These are phyloP conservation scores for Pollenia labialis DNA, from an alignment of 2,888 invertebrate species.

Conservation along the genomic window DNA sequence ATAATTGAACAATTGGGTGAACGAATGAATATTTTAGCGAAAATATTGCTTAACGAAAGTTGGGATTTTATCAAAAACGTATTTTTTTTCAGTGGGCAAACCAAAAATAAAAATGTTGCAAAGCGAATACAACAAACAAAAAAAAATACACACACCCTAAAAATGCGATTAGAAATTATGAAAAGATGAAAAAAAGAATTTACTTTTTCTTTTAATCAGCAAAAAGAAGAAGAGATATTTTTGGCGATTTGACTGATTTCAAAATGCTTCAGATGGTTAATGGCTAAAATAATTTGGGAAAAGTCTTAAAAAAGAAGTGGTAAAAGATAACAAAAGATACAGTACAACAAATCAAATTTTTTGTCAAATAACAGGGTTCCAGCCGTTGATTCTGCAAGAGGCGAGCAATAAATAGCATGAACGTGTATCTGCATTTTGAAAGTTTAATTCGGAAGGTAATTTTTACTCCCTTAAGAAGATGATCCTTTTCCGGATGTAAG, in stretches of 20 bases:
- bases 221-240: not conserved
- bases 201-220: not conserved
- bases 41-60: not conserved
- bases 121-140: not conserved
- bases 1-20: slow-evolving; percentile 10
- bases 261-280: too few species aligned
- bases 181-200: not conserved
- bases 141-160: not conserved
- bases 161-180: not conserved
- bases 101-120: not conserved
- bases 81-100: not conserved
- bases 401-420: too few species aligned
- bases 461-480: too few species aligned
- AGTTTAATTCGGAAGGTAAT: too few species aligned
- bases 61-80: not conserved
- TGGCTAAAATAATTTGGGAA: too few species aligned
- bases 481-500: too few species aligned
- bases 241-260: not conserved
- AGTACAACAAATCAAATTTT: too few species aligned
- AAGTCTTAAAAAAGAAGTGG: too few species aligned
- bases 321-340: too few species aligned
- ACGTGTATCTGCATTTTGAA: too few species aligned
- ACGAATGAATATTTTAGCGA: not conserved
- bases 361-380: too few species aligned
- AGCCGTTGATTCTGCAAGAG: too few species aligned